Percentiles rank a stretch among this genome's conserved stretches.
These are phyloP conservation scores for Brachypteracias leptosomus DNA, from an alignment of 2,113 vertebrate species.

Conservation along the genomic window DNA sequence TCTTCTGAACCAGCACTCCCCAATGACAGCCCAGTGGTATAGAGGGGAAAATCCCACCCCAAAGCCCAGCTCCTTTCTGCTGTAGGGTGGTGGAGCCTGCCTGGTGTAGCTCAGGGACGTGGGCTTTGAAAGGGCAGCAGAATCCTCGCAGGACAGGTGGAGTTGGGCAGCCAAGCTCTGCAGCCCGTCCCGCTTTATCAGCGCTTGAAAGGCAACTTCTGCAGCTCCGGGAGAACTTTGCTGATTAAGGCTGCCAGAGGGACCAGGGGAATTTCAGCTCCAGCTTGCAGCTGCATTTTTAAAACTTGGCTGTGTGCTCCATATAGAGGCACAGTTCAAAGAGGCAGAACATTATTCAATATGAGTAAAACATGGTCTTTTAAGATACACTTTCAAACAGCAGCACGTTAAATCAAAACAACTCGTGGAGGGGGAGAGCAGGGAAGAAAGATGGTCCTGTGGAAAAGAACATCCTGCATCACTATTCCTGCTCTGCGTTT, in stretches of 20 bases:
- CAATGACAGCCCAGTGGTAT: background rate
- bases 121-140: background rate
- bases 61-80: background rate
- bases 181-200: background rate
- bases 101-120: rapidly evolving
- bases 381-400: constrained; percentile 57
- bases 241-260: constrained; percentile 51
- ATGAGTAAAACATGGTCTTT: constrained; percentile 60
- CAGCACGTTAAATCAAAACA: constrained; percentile 18
- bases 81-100: background rate
- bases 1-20: background rate
- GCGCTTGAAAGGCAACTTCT: background rate
- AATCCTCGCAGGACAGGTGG: background rate
- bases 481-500: background rate
- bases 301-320: constrained; percentile 44
- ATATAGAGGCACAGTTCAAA: constrained; percentile 59
- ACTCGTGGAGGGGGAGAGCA: background rate
- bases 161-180: background rate
- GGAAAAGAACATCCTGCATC: background rate
- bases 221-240: constrained; percentile 20
- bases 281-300: constrained; percentile 34
- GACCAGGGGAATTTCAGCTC: constrained; percentile 43
- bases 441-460: background rate
- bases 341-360: constrained; percentile 58
- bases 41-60: background rate